Base-by-base conservation (phyloP, 2,113 vertebrate genomes). In the Polypterus senegalus region DNA sequence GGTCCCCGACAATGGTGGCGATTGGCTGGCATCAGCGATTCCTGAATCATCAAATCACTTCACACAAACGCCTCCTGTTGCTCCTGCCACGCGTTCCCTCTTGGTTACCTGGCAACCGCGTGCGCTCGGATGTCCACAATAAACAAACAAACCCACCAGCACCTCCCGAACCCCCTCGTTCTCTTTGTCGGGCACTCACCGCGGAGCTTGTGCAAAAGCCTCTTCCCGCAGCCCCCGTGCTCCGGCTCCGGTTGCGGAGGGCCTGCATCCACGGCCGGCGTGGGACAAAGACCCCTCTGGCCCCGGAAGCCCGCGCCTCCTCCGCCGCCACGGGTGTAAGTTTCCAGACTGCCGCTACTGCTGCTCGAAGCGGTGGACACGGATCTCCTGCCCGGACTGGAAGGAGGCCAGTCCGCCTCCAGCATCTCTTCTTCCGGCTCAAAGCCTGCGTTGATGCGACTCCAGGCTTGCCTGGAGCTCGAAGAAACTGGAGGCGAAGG, bases 401-500 rank as follows among this genome's bases (percentile, higher is more conserved):
- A 84, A 4, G 79, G 74, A 48, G 88, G 86, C 76, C 90, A 90
- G 78, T 86, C 88, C 62, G 88, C 86, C 60, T 88, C 85, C 76
- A 91, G 83, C 65, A 91, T 89, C 69, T 88, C 90, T 8, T 94
- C 92, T 72, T 91, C 92, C 1, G 90, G 84, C 66, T 97, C 94
- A 59, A 96, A 97, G 3, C 89, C 91, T 0, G 93, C 91, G 75
- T 97, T 97, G 9, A 94, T 93, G 10, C 93, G 83, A 72, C 94
- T 97, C 94, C 94, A 97, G 0, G 93, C 93, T 72, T 97, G 92
- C 64, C 93, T 78, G 8, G 92, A 97, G 63, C 86, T 82, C 9
- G 86, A 76, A 48, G 84, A 80, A 4, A 85, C 85, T 4, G 91
- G 86, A 4, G 89, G 90, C 3, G 89, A 88, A 0, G 86, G 81